Evolutionary conservation across 2,113 vertebrate genomes (phyloP), one percentile per base, ranked within the genome.

Genomic region (Motacilla tschutschensis): DNA sequence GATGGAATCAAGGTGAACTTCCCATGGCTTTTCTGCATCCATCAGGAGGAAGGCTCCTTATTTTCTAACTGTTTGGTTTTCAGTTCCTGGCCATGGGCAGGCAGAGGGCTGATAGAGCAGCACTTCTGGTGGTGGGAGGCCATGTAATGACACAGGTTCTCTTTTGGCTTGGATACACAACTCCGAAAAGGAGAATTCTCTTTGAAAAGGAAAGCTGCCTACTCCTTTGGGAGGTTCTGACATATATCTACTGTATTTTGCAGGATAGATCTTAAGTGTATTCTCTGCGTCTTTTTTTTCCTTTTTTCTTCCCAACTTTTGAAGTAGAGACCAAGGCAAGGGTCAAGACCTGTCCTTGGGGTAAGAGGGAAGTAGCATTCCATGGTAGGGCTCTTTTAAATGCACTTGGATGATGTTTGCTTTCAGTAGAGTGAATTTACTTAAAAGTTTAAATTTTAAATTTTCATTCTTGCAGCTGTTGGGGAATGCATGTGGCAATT

Each of bases 241-340:
- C n/a, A 43, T 9, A 6, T 36, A 17, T 35, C 20, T 15, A 2
- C 24, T 0, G 0, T 31, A 9, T n/a, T 72, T 46, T 0, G 1
- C 1, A 28, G 22, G 47, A 14, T 4, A 22, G 10, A 43, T 16
- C 35, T 31, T 43, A 17, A 7, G 4, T 18, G 3, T 36, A 31
- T 26, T 13, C 6, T 36, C 24, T 35, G 1, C 2, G 4, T 22
- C 2, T n/a, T 25, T 21, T 19, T 14, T 41, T 6, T 9, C 25
- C 10, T 33, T 18, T 26, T 20, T 35, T 9, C 18, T 6, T 2
- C 2, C 8, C 5, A 20, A 5, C 8, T 29, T 58, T 38, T 35
- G 10, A 40, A 13, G 29, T 26, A 20, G 26, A 24, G 12, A 33
- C 31, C 6, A 36, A 47, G 31, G 46, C 21, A 79, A 46, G 36